Conservation (phyloP, 2,113 vertebrate species). For the Ageneiosus marmoratus region DNA sequence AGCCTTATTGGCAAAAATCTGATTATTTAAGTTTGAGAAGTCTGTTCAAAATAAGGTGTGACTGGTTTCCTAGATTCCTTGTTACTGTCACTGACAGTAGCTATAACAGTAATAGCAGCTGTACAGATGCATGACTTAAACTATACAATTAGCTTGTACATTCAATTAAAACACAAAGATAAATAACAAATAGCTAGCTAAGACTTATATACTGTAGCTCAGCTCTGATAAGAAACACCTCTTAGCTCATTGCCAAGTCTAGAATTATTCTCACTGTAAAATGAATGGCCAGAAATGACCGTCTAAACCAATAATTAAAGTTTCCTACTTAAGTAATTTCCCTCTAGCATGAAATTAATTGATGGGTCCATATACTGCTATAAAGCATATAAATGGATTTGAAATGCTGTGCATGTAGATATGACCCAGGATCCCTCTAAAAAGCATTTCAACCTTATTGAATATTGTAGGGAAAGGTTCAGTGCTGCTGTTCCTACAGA, state of each 20-base stretch:
- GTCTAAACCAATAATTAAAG: background rate
- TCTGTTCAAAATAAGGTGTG: conserved; percentile 23
- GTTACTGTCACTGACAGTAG: no score
- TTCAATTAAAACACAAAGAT: background rate
- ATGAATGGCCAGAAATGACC: background rate
- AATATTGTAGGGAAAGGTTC: background rate
- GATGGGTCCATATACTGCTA: background rate
- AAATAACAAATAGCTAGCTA: background rate
- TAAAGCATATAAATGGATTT: background rate
- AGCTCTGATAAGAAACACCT: background rate
- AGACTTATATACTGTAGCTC: no score
- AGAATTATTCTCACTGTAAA: background rate
- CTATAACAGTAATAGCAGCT: background rate
- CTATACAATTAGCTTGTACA: background rate
- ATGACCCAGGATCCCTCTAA: background rate
- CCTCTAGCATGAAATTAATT: conserved; percentile 1
- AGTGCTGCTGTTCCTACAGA: background rate
- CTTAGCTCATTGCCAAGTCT: background rate
- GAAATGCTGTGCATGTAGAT: background rate
- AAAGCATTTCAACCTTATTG: background rate
- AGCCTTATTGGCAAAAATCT: conserved; percentile 59
- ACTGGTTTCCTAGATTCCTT: background rate
- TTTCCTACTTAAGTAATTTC: background rate
- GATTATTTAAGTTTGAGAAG: conserved; percentile 19
- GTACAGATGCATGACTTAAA: background rate